These are phyloP conservation scores for Orientallactaga bullata DNA, from an alignment of 2,113 vertebrate genomes.

Conservation along the genomic window DNA sequence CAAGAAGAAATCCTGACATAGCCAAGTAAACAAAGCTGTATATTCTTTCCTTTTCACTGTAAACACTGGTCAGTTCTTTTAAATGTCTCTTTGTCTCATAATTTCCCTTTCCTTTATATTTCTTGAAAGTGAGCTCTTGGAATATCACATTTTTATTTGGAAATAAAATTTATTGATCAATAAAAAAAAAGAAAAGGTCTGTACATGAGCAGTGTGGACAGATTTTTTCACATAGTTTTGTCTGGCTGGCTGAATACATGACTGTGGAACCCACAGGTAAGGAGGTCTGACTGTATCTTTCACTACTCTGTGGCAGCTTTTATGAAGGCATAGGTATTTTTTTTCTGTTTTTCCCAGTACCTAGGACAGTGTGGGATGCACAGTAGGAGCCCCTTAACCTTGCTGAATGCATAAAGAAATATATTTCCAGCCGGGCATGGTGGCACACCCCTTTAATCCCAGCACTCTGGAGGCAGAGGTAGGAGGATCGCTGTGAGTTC, in stretches of 20 bases:
- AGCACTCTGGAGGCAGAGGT: no score
- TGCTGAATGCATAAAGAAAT: background rate
- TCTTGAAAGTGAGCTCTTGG: constrained; percentile 72
- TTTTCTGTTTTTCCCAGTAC: background rate
- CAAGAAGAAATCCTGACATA: background rate
- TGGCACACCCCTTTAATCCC: no score
- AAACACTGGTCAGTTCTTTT: constrained; percentile 69
- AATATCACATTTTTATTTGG: constrained; percentile 62
- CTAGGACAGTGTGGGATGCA: background rate
- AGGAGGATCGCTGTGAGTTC: no score
- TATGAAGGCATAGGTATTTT: background rate
- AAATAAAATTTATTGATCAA: constrained; percentile 72
- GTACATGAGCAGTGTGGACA: background rate
- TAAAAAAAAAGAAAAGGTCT: constrained; percentile 57
- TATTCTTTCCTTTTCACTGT: background rate
- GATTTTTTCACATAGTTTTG: background rate
- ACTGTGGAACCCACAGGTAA: background rate
- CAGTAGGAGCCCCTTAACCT: background rate
- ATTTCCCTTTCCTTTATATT: constrained; percentile 77
- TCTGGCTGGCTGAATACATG: background rate
- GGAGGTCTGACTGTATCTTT: background rate
- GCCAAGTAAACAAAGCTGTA: background rate
- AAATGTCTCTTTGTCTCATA: constrained; percentile 74
- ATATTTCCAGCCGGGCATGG: no score
- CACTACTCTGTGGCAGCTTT: background rate